Base-by-base conservation (phyloP, 2,113 vertebrate genomes). In the Periophthalmus modestus region DNA sequence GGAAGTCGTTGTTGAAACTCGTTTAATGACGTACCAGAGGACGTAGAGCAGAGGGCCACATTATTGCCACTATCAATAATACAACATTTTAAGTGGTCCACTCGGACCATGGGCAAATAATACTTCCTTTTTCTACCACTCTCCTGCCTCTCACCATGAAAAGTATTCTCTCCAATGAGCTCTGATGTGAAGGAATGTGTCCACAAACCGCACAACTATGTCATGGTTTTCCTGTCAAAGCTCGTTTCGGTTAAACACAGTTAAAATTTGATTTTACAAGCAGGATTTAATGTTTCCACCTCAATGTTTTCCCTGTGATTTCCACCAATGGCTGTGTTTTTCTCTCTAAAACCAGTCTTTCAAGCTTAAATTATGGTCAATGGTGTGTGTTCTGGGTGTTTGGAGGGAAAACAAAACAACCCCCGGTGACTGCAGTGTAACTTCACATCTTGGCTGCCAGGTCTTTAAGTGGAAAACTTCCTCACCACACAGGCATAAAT, bases 1-100 rank as follows among this genome's bases (percentile, higher is more conserved):
- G 80, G 82, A 85, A 84, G 83, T 82, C 74, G 81, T 87, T 88
- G 88, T 85, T 89, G 88, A 85, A 90, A 81, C 77, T 70, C 58
- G 13, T 80, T 90, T 90, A 90, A 91, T 86, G 90, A 89, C 80
- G 84, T 88, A 90, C 83, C 68, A 74, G 86, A 85, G 85, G 89
- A 88, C 72, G 68, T 66, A 74, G 79, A 89, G 88, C 88, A 89
- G 89, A 82, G 84, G 78, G 74, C 81, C 87, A 86, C 78, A 76
- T 90, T 85, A 91, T 90, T 85, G 87, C 89, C 85, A 87, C 89
- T 88, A 91, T 92, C 85, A 90, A 92, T 91, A 89, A 89, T 89
- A 90, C 80, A 83, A 87, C 86, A 69, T 70, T 90, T 91, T 91
- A 91, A 92, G 88, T 91, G 85, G 81, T 91, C 90, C 88, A 81